Base-by-base conservation (phyloP, 2,113 vertebrate genomes). In the Scomber colias region DNA sequence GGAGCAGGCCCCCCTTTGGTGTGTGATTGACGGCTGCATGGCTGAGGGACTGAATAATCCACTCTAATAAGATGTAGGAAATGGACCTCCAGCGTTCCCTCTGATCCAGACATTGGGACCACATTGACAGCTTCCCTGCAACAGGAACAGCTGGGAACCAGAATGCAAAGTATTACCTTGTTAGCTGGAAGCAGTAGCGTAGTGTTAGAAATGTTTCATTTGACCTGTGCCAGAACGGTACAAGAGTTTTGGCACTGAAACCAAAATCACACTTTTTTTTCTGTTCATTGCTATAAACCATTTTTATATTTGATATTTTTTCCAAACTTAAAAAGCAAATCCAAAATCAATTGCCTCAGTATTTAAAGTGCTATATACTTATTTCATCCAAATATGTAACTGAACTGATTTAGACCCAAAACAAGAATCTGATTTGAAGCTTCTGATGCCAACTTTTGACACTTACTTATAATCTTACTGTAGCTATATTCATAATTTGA, bases 51-150 rank as follows among this genome's bases (percentile, higher is more conserved):
- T 89, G 91, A 88, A 88, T 93, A 90, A 94, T 93, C 90, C 92
- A 91, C 92, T 92, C 92, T 93, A 94, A 93, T 93, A 92, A 94
- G 92, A 91, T 85, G 83, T 93, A 93, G 91, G 90, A 93, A 93
- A 87, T 84, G 92, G 92, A 93, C 92, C 92, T 93, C 90, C 91
- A 92, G 92, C 79, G 59, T 63, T 90, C 87, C 50, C 84, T 89
- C 72, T 86, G 85, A 91, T 89, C 88, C 88, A 64, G 87, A 81
- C 88, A 31, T 50, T 15, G 71, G 74, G 88, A 87, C 72, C 90
- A 88, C 89, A 87, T 87, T 90, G 90, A 87, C 84, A 87, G 91
- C 65, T 82, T 75, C 56, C 55, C 77, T 76, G 76, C 84, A 70
- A 53, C 75, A 62, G 68, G 61, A 89, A 68, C 89, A 90, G 87